Evolutionary conservation across 1,140 invertebrate species (phyloP), one percentile per base, ranked within the genome.

Genomic region (Caenorhabditis briggsae): DNA sequence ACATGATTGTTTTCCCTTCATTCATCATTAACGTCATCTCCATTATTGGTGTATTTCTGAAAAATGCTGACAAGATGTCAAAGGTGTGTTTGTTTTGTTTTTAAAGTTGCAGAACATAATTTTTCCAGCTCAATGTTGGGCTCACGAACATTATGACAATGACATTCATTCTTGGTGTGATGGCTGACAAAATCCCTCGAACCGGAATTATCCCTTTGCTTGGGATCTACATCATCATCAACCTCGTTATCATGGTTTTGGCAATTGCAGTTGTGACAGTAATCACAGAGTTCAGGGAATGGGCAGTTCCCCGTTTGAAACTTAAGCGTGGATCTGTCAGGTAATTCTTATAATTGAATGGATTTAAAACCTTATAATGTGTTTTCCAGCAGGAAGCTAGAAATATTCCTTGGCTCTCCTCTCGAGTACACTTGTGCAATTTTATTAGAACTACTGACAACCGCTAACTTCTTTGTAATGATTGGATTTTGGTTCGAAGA

Each of bases 401-500:
- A 78, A 78, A 53, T 33, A 50, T 78, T 78, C 16, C 46, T 78
- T 1, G 70, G 70, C n/a, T 23, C 46, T 8, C 70, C 70, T 7
- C 48, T 78, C 5, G 70, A 78, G 23, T 78, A 78, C 70, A 78
- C 70, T n/a, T 78, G 70, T n/a, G 70, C 70, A 23, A 50, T 53
- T 50, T 0, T 78, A 50, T 53, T 78, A 23, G 70, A 78, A 23
- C 16, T 78, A 8, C 46, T 78, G 46, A 78, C 70, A 50, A 78
- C 70, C n/a, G 70, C 70, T 78, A 78, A 78, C 14, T 78, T 78
- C 50, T 78, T 78, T 11, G 70, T 78, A 20, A 78, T 78, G 70
- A 50, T 78, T 78, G 70, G 70, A 78, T 78, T 50, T 78, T 78
- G 70, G 70, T 50, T 78, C 9, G 70, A 78, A 9, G 46, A 78